A percentile compares a stretch with the other conserved stretches of the same genome.
Conservation (phyloP, 1,140 invertebrate genomes). For the Philopotamus ludificatus region DNA sequence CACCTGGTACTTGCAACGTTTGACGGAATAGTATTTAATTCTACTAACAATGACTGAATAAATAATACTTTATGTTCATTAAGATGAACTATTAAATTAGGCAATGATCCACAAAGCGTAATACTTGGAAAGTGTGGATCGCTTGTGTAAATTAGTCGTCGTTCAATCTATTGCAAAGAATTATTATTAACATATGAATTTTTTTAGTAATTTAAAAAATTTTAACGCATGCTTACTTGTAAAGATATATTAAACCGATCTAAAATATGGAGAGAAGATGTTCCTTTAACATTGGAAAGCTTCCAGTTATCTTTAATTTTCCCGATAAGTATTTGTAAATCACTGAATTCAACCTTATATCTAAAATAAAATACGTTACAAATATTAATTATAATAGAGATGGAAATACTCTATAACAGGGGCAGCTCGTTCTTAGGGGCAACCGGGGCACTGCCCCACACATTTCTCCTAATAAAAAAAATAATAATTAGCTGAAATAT, state of each 20-base stretch:
- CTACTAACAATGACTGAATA: conserved; percentile 31
- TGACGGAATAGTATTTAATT: conserved; percentile 29
- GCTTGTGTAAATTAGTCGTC: conserved; percentile 75
- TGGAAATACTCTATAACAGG: neutral
- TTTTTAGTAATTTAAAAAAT: conserved; percentile 9
- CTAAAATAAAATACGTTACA: conserved; percentile 45
- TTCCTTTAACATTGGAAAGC: conserved; percentile 78
- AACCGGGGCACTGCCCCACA: too few relatives aligned
- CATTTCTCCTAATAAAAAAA: too few relatives aligned
- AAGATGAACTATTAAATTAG: conserved; percentile 83
- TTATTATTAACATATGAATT: conserved; percentile 8
- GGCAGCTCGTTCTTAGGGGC: too few relatives aligned
- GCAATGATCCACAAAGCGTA: conserved; percentile 80
- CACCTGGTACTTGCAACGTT: neutral
- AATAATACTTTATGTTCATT: conserved; percentile 78
- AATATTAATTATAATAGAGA: conserved; percentile 1
- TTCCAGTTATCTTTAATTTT: conserved; percentile 87
- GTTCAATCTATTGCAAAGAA: conserved; percentile 63
- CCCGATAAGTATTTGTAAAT: conserved; percentile 86
- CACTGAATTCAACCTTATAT: conserved; percentile 80
- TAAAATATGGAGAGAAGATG: conserved; percentile 81
- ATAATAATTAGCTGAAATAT: too few relatives aligned
- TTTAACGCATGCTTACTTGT: conserved; percentile 52
- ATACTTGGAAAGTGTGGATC: conserved; percentile 85
- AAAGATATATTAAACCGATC: conserved; percentile 90